phyloP scores from a whole-genome alignment of 1,140 invertebrate species.

The Mamestra configurata region DNA sequence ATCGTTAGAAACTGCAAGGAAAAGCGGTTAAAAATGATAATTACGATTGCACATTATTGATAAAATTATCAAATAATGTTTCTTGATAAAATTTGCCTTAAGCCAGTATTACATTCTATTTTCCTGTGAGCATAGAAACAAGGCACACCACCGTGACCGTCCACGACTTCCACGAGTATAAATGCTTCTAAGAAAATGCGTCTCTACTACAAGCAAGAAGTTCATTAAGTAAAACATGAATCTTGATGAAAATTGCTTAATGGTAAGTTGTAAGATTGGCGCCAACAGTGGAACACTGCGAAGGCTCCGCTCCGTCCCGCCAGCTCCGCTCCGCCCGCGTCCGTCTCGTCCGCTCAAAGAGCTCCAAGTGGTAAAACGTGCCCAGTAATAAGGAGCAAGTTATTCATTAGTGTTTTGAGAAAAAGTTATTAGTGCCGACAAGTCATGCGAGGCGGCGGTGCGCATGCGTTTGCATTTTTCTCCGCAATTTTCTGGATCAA shows the following conservation, averaged over 20 bases:
- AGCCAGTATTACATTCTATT: constrained; percentile 16
- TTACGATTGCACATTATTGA: constrained; percentile 14
- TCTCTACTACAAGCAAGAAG: constrained; percentile 58
- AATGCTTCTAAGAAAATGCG: constrained; percentile 45
- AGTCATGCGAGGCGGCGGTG: constrained; percentile 66
- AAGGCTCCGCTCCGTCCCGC: neutral
- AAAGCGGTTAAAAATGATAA: constrained; percentile 5
- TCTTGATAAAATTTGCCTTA: constrained; percentile 21
- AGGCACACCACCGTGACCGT: constrained; percentile 7
- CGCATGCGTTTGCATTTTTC: constrained; percentile 78
- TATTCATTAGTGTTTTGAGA: constrained; percentile 85
- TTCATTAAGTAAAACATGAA: constrained; percentile 69
- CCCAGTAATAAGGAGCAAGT: constrained; percentile 79
- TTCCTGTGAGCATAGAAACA: constrained; percentile 17
- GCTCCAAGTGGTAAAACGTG: constrained; percentile 75
- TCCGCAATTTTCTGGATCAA: constrained; percentile 68
- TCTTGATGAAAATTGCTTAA: constrained; percentile 75
- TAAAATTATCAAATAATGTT: constrained; percentile 18
- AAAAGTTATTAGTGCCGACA: constrained; percentile 77
- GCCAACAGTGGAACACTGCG: constrained; percentile 58
- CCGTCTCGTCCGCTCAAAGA: constrained; percentile 38
- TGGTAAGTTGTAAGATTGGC: constrained; percentile 71
- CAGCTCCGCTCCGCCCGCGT: constrained; percentile 8
- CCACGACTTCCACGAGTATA: neutral
- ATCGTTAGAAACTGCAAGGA: constrained; percentile 3